Evolutionary conservation across 2,113 vertebrate species (phyloP), one percentile per base, ranked within the genome.

Genomic region (Pseudorhombus dupliciocellatus): DNA sequence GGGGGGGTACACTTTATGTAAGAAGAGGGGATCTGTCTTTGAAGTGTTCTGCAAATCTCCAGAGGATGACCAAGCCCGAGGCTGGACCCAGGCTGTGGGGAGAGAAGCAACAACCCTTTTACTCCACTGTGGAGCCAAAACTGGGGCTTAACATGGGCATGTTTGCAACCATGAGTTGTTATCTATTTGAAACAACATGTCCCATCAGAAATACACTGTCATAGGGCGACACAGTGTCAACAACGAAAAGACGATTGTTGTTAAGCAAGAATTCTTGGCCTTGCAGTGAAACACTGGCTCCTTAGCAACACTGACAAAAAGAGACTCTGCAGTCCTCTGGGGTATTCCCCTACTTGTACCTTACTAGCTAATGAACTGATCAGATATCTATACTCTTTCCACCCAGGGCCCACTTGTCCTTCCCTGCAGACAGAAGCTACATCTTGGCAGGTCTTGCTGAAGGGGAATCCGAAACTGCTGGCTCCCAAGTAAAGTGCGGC

Each of bases 41-140:
- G 92, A 93, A 93, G 91, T 89, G 81, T 83, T 79, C 70, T 58
- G 77, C 37, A 85, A 84, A 67, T 90, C 91, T 91, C 91, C 69
- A 46, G 90, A 88, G 88, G 71, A 84, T 77, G 24, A 70, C 72
- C 24, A 65, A 84, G 89, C 92, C 84, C 40, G 62, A 85, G 88
- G 92, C 88, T 91, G 84, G 88, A 90, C 83, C 86, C 71, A 62
- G 81, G 71, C 70, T 82, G 80, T 80, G 60, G 73, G 70, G 75
- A 84, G 73, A 72, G 65, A 81, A 83, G 81, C 74, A 77, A 84
- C 70, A 82, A 81, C 67, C 55, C 31, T 51, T 75, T 82, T 75
- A 7, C 42, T 14, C 51, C 42, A 76, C 70, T 71, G 50, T 15
- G 5, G 52, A 73, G 65, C 64, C 79, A 75, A 74, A 77, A 67